A percentile compares a stretch with the other conserved stretches of the same genome.
phyloP scores from a whole-genome alignment of 2,888 invertebrate genomes.

The Archips xylosteana region DNA sequence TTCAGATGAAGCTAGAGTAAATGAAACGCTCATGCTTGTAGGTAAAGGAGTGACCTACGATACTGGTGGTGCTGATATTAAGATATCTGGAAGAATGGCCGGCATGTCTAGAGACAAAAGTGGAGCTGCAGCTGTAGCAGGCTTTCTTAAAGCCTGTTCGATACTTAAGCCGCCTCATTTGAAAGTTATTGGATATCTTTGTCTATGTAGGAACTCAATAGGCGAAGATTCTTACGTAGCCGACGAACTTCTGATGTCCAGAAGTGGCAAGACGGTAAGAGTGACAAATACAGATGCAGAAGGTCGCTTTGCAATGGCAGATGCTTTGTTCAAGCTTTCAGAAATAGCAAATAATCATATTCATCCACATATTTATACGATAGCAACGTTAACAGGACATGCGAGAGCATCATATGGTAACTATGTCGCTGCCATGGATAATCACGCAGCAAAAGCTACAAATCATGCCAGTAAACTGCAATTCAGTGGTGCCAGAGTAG shows the following conservation, averaged over 20 bases:
- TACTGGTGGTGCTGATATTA: slow-evolving; percentile 92
- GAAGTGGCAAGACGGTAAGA: slow-evolving; percentile 92
- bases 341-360: slow-evolving; percentile 87
- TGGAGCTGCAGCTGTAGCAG: slow-evolving; percentile 95
- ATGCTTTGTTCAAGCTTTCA: slow-evolving; percentile 86
- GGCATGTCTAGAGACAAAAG: slow-evolving; percentile 97
- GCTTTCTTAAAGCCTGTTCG: slow-evolving; percentile 92
- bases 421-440: slow-evolving; percentile 90
- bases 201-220: slow-evolving; percentile 94
- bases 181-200: slow-evolving; percentile 91
- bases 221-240: slow-evolving; percentile 93
- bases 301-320: slow-evolving; percentile 95
- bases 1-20: slow-evolving; percentile 73
- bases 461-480: slow-evolving; percentile 87
- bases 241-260: slow-evolving; percentile 93
- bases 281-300: slow-evolving; percentile 97
- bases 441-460: slow-evolving; percentile 87
- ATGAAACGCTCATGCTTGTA: slow-evolving; percentile 91
- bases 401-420: slow-evolving; percentile 88
- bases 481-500: slow-evolving; percentile 87
- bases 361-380: slow-evolving; percentile 94
- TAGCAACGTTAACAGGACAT: slow-evolving; percentile 95
- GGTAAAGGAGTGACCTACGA: slow-evolving; percentile 96
- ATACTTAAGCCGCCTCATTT: slow-evolving; percentile 90
- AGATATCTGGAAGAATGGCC: slow-evolving; percentile 89